These are phyloP conservation scores for Ommatoiulus sabulosus DNA, from an alignment of 2,888 invertebrate species.

Conservation along the genomic window DNA sequence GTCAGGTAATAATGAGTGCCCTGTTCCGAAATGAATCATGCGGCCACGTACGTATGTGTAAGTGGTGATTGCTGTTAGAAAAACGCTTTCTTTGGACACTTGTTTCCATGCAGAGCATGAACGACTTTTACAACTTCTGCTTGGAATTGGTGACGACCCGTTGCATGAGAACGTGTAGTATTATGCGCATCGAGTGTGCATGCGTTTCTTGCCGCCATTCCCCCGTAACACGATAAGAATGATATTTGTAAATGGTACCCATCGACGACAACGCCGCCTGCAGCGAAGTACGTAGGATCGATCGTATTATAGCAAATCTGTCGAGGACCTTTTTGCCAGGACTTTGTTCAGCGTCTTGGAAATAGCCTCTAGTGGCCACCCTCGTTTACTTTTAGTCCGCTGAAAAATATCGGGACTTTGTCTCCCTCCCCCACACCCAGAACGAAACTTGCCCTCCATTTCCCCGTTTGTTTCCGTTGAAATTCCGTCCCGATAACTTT, in stretches of 20 bases:
- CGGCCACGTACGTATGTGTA: too few species aligned
- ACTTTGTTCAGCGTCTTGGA: not conserved
- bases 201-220: not conserved
- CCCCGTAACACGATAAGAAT: not conserved
- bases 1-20: too few species aligned
- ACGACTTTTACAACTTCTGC: not conserved
- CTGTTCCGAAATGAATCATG: not conserved
- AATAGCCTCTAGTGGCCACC: slow-evolving; percentile 25
- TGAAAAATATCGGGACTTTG: slow-evolving; percentile 42
- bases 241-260: not conserved
- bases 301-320: not conserved
- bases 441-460: not conserved
- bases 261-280: slow-evolving; percentile 6
- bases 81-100: not conserved
- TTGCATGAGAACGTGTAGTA: too few species aligned
- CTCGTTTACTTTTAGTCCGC: slow-evolving; percentile 14
- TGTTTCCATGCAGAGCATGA: not conserved
- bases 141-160: not conserved
- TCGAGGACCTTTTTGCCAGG: not conserved
- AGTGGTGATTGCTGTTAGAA: too few species aligned
- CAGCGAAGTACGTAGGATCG: not conserved
- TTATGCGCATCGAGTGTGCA: not conserved
- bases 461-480: slow-evolving; percentile 39
- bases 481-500: slow-evolving; percentile 13
- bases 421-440: not conserved